phyloP scores from a whole-genome alignment of 2,888 invertebrate species.

The Aleiodes alternator region DNA sequence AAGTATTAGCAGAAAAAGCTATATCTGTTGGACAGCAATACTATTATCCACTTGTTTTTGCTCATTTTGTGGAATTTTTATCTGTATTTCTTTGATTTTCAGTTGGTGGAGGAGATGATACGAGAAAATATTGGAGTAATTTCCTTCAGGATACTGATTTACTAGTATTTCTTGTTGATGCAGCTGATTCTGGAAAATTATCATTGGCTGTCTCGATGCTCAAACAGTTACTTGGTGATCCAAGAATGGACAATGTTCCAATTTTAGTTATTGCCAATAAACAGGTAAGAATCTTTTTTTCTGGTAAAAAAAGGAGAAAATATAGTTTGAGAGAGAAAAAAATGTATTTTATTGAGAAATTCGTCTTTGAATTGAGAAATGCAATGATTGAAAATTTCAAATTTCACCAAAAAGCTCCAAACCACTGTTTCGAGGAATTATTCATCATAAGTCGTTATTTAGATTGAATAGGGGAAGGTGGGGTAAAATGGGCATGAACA shows the following conservation, averaged over 20 bases:
- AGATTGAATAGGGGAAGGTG: too few relatives aligned
- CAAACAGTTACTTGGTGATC: constrained; percentile 72
- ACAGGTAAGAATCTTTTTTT: constrained; percentile 63
- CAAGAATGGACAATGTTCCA: constrained; percentile 71
- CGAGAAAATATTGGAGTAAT: constrained; percentile 71
- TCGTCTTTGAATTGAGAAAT: too few relatives aligned
- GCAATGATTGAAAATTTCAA: too few relatives aligned
- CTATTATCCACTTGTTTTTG: not conserved
- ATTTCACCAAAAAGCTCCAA: too few relatives aligned
- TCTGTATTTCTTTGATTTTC: constrained; percentile 40
- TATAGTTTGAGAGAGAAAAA: too few relatives aligned
- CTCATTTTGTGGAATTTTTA: not conserved
- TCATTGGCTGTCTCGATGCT: constrained; percentile 68
- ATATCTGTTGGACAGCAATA: too few relatives aligned
- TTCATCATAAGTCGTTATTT: too few relatives aligned
- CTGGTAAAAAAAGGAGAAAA: not conserved
- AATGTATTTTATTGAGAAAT: too few relatives aligned
- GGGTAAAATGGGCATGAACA: too few relatives aligned
- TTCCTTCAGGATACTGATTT: constrained; percentile 75
- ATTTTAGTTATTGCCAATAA: constrained; percentile 74
- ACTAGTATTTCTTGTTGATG: constrained; percentile 74
- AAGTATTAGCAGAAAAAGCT: too few relatives aligned
- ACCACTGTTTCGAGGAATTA: too few relatives aligned
- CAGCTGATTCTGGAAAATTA: constrained; percentile 69
- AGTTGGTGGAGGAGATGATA: constrained; percentile 72